phyloP scores from a whole-genome alignment of 2,888 invertebrate genomes.

The Spodoptera littoralis region DNA sequence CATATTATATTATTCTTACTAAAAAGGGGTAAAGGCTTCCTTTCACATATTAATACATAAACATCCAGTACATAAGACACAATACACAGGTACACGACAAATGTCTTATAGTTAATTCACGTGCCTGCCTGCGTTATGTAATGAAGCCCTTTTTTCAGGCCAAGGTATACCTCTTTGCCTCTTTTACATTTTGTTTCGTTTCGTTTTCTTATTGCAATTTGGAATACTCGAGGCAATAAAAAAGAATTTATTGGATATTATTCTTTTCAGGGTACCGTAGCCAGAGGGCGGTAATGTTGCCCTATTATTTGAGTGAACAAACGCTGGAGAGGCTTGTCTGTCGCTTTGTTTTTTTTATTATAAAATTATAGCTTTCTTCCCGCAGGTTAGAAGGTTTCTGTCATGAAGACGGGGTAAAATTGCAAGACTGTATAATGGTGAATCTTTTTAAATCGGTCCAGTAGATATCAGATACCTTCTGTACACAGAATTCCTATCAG shows the following conservation, averaged over 20 bases:
- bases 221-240: slow-evolving; percentile 40
- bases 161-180: slow-evolving; percentile 4
- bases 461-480: too few relatives aligned
- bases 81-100: slow-evolving; percentile 18
- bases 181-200: slow-evolving; percentile 37
- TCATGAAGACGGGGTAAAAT: too few relatives aligned
- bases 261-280: slow-evolving; percentile 12
- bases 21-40: too few relatives aligned
- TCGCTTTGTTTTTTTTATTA: too few relatives aligned
- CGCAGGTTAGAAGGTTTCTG: too few relatives aligned
- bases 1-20: too few relatives aligned
- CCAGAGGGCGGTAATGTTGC: not conserved
- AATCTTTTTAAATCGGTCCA: too few relatives aligned
- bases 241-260: slow-evolving; percentile 49
- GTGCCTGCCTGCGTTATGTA: slow-evolving; percentile 24
- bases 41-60: slow-evolving; percentile 8
- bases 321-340: too few relatives aligned
- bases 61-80: slow-evolving; percentile 8
- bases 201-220: slow-evolving; percentile 40
- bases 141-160: slow-evolving; percentile 42
- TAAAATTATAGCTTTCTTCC: too few relatives aligned
- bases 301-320: too few relatives aligned
- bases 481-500: too few relatives aligned
- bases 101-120: slow-evolving; percentile 57
- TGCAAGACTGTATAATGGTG: too few relatives aligned